Evolutionary conservation across 2,113 vertebrate species (phyloP).

Genomic region (Dasyurus viverrinus): DNA sequence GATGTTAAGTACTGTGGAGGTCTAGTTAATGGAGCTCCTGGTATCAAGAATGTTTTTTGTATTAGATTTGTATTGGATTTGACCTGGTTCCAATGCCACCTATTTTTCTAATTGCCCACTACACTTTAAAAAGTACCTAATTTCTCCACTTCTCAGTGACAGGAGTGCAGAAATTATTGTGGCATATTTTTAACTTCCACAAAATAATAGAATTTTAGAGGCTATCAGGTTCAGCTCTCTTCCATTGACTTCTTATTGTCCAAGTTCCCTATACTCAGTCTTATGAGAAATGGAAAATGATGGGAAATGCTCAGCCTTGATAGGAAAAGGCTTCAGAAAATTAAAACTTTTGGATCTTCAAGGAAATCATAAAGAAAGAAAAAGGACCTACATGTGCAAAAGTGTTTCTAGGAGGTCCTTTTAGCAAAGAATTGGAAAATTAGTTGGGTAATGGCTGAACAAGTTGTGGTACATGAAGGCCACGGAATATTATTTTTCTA

Average conservation of each 20-base stretch:
- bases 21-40: slow-evolving; percentile 26
- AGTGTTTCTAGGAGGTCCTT: too few relatives aligned
- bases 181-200: slow-evolving; percentile 23
- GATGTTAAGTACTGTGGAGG: neutral
- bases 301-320: neutral
- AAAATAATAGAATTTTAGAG: slow-evolving; percentile 44
- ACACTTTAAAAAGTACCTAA: slow-evolving; percentile 38
- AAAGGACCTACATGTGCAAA: too few relatives aligned
- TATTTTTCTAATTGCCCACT: slow-evolving; percentile 15
- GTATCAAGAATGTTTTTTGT: slow-evolving; percentile 39
- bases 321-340: neutral
- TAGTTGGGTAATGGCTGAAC: too few relatives aligned
- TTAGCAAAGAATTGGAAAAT: too few relatives aligned
- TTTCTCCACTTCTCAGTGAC: slow-evolving; percentile 27
- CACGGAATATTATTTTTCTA: too few relatives aligned
- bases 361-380: too few relatives aligned
- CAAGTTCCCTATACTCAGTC: neutral
- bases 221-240: slow-evolving; percentile 17
- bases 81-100: slow-evolving; percentile 12
- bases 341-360: neutral
- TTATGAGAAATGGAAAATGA: neutral
- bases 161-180: slow-evolving; percentile 4
- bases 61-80: slow-evolving; percentile 30
- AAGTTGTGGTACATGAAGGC: too few relatives aligned
- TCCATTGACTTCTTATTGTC: neutral